Evolutionary conservation across 2,888 invertebrate species (phyloP).

Genomic region (Venusia cambrica): DNA sequence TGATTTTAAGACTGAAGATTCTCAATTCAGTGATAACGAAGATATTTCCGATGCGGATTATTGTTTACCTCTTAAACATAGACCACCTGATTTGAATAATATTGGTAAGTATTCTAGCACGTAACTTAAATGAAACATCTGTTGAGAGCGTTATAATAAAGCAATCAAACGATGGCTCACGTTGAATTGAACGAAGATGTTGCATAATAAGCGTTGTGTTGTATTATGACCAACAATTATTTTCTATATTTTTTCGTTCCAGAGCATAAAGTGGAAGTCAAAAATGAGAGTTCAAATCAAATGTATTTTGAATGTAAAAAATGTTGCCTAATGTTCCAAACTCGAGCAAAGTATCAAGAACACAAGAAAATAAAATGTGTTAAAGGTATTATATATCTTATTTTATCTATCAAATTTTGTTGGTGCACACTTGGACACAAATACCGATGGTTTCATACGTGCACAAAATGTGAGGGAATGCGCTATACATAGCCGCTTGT

Average conservation of each 20-base stretch:
- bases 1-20: slow-evolving; percentile 53
- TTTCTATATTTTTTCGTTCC: slow-evolving; percentile 21
- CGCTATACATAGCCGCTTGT: too few relatives aligned
- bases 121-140: not conserved
- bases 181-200: too few relatives aligned
- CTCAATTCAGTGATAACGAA: slow-evolving; percentile 38
- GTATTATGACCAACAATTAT: too few relatives aligned
- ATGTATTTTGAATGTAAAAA: slow-evolving; percentile 39
- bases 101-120: slow-evolving; percentile 7
- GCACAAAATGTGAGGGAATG: too few relatives aligned
- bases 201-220: too few relatives aligned
- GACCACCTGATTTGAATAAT: slow-evolving; percentile 31
- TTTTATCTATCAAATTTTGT: too few relatives aligned
- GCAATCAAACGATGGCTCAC: too few relatives aligned
- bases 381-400: slow-evolving; percentile 40
- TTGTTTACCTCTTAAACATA: slow-evolving; percentile 33
- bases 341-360: slow-evolving; percentile 37
- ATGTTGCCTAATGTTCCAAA: slow-evolving; percentile 41
- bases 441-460: too few relatives aligned
- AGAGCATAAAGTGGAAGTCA: slow-evolving; percentile 33
- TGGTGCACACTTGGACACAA: too few relatives aligned
- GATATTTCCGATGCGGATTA: slow-evolving; percentile 50
- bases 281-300: slow-evolving; percentile 20
- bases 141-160: too few relatives aligned
- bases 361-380: slow-evolving; percentile 45